Percentiles rank a stretch among this genome's conserved stretches.
phyloP scores from a whole-genome alignment of 2,797 vertebrate species.

The Aplochiton taeniatus region DNA sequence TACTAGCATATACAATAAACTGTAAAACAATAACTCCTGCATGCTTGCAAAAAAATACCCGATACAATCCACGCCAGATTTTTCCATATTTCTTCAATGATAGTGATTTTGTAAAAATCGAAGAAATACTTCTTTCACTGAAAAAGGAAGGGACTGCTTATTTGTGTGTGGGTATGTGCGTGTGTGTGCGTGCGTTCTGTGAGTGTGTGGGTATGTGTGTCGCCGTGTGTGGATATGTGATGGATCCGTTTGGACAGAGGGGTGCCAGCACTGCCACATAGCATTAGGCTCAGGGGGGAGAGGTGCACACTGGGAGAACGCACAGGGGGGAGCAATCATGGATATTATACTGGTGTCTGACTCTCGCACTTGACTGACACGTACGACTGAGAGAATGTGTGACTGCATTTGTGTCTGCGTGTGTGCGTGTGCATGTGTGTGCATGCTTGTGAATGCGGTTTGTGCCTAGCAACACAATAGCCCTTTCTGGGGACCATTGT shows the following conservation, averaged over 20 bases:
- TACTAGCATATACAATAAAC: no score
- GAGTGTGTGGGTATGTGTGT: not conserved
- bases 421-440: conserved; percentile 1
- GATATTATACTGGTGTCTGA: conserved; percentile 64
- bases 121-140: not conserved
- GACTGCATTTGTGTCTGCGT: conserved; percentile 2
- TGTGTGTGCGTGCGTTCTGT: conserved; percentile 3
- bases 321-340: conserved; percentile 69
- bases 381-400: not conserved
- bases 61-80: no score
- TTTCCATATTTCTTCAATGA: no score
- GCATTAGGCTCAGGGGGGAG: conserved; percentile 71
- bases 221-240: conserved; percentile 53
- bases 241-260: conserved; percentile 80
- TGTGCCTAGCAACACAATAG: not conserved
- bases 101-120: no score
- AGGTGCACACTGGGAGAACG: conserved; percentile 60
- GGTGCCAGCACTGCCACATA: conserved; percentile 77
- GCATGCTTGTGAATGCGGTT: not conserved
- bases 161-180: conserved; percentile 2
- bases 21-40: no score
- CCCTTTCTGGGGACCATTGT: not conserved
- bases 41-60: no score
- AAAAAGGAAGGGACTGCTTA: conserved; percentile 1
- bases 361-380: conserved; percentile 34